Evolutionary conservation across 1,140 invertebrate genomes (phyloP), one percentile per base, ranked within the genome.

Genomic region (Myzus persicae): DNA sequence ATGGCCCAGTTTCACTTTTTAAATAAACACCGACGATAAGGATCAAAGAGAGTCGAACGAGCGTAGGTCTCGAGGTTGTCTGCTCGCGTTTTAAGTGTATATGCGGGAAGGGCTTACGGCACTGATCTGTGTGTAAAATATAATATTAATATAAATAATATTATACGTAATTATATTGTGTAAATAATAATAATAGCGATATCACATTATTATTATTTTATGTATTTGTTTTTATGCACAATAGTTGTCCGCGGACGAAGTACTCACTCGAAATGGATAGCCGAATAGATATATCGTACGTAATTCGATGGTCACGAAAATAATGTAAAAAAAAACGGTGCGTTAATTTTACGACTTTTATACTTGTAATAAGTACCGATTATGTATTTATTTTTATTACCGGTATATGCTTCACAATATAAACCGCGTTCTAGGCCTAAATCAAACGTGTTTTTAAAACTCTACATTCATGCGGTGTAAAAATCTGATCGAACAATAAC

Each of bases 11-110:
- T 90, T 67, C 51, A 9, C 26, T 42, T 24, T 42, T 24, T 42
- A n/a, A 42, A 90, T 90, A 90, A 90, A 90, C 89, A 90, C 89
- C 38, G 54, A 48, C 36, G 46, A 89, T 89, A 89, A 89, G 46
- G 87, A 89, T 89, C 87, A 89, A 89, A 89, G 87, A 36, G 87
- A 89, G 24, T 54, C 31, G n/a, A 67, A 67, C 31, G 31, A 31
- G 59, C 59, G 59, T 76, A 76, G 36, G 36, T 42, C 36, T 31
- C 85, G 36, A 87, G 85, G 85, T 87, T 46, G 85, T 87, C 85
- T 46, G 31, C 14, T 26, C 0, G 44, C 42, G 76, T 82, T 82
- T 82, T 76, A 5, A 76, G n/a, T n/a, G n/a, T n/a, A n/a, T n/a
- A 76, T 76, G n/a, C 14, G 59, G 59, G 31, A 76, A 76, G 31